These are phyloP conservation scores for Sphaerodactylus townsendi DNA, from an alignment of 2,113 vertebrate genomes.

Conservation along the genomic window DNA sequence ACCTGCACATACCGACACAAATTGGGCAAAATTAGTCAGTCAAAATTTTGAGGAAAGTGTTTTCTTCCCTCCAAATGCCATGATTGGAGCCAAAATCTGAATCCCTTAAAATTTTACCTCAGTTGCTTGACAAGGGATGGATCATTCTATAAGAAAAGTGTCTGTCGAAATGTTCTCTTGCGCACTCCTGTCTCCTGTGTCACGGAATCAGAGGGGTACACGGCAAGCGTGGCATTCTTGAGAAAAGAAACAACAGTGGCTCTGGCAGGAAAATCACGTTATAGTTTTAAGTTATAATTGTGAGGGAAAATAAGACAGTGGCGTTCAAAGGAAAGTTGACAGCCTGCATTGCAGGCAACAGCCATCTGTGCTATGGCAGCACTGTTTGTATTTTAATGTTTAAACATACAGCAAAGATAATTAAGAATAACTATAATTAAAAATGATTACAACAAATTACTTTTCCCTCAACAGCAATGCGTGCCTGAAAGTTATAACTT, in stretches of 20 bases:
- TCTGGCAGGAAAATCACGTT: slow-evolving; percentile 49
- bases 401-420: slow-evolving; percentile 83
- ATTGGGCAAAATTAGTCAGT: neutral
- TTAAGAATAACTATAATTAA: slow-evolving; percentile 87
- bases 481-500: slow-evolving; percentile 75
- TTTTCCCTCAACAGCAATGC: slow-evolving; percentile 75
- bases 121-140: too few relatives aligned
- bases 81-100: neutral
- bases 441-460: slow-evolving; percentile 85
- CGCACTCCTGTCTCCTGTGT: neutral
- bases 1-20: too few relatives aligned
- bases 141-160: neutral
- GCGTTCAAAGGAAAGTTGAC: slow-evolving; percentile 70
- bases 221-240: slow-evolving; percentile 36
- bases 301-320: slow-evolving; percentile 62
- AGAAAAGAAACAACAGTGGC: slow-evolving; percentile 40
- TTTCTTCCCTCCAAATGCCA: neutral
- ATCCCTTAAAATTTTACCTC: neutral
- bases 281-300: slow-evolving; percentile 65
- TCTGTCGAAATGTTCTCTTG: neutral
- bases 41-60: neutral
- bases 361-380: slow-evolving; percentile 77
- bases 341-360: slow-evolving; percentile 71
- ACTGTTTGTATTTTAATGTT: slow-evolving; percentile 83
- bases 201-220: neutral